These are phyloP conservation scores for Mustela erminea DNA, from an alignment of 2,797 vertebrate genomes.

Conservation along the genomic window DNA sequence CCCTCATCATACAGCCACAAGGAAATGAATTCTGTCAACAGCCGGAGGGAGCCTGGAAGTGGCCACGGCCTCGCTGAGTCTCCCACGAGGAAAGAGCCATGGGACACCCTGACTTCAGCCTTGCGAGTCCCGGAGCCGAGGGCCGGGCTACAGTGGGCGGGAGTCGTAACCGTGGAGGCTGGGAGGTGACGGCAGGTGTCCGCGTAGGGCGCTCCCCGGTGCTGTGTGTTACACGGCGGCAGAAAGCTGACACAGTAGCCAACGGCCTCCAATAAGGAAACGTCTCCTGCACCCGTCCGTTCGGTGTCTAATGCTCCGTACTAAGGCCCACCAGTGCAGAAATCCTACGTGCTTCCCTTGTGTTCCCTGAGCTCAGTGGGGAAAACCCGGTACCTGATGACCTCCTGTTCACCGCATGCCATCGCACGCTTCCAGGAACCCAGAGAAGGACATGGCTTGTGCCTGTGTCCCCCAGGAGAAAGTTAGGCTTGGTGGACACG, in stretches of 20 bases:
- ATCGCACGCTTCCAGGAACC: fast-evolving
- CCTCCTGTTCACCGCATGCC: fast-evolving
- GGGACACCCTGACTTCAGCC: neutral
- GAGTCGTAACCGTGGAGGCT: fast-evolving
- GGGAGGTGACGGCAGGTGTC: fast-evolving
- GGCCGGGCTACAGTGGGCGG: neutral
- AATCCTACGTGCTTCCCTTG: neutral
- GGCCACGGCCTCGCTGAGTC: neutral
- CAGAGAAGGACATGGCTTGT: fast-evolving
- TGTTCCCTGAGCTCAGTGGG: fast-evolving
- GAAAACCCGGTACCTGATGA: fast-evolving
- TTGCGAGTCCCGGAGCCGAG: neutral
- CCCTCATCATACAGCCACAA: neutral
- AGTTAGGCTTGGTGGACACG: neutral
- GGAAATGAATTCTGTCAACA: neutral
- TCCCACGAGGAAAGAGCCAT: neutral
- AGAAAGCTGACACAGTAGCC: fast-evolving
- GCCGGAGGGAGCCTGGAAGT: neutral
- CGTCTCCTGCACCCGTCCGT: neutral
- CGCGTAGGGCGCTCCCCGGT: too few species aligned
- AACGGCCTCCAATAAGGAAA: neutral
- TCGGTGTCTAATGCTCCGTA: neutral
- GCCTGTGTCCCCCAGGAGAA: neutral
- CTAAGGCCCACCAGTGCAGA: too few species aligned
- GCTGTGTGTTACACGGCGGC: neutral